Evolutionary conservation across 2,888 invertebrate genomes (phyloP), one percentile per base, ranked within the genome.

Genomic region (Leptopilina myrica): DNA sequence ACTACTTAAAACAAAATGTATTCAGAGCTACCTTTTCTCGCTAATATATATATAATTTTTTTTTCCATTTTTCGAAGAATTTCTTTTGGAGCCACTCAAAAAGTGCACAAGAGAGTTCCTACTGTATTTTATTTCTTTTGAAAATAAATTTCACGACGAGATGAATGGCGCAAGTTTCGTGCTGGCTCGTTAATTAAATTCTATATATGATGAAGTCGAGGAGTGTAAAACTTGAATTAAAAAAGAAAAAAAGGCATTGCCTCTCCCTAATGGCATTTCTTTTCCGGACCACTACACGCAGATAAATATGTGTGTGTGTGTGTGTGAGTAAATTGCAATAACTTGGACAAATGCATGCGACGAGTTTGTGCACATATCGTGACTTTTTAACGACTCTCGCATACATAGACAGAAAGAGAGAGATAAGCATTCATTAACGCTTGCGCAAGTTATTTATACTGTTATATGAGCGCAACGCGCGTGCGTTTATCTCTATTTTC

Each of bases 391-490:
- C 81, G 77, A 85, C 78, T 81, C 79, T 81, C 12, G 0, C 12
- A 49, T 76, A 80, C 65, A 86, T 8, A 43, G 33, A 33, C 2
- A 5, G 20, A 20, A 3, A 5, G 33, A 33, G 33, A 33, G 33
- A 33, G 88, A 89, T 88, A 88, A 89, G 87, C 86, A 87, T 89
- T 87, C 88, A 87, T 89, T 88, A 88, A 88, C 86, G 87, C 88
- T 90, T 90, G 88, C 89, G 88, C 88, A 89, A 90, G 87, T 88
- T 89, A 88, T 89, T 88, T 88, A 87, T 87, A 87, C 87, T 85
- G 86, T 87, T 88, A 88, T 33, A 33, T 86, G 87, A 80, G 85
- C 82, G 81, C 82, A 77, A 56, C 79, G 73, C 81, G 83, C 79
- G 80, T 85, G 83, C 49, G 49, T 84, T 86, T 87, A 87, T 86